These are phyloP conservation scores for Zaprionus gabonicus DNA, from an alignment of 1,140 invertebrate species.

Conservation along the genomic window DNA sequence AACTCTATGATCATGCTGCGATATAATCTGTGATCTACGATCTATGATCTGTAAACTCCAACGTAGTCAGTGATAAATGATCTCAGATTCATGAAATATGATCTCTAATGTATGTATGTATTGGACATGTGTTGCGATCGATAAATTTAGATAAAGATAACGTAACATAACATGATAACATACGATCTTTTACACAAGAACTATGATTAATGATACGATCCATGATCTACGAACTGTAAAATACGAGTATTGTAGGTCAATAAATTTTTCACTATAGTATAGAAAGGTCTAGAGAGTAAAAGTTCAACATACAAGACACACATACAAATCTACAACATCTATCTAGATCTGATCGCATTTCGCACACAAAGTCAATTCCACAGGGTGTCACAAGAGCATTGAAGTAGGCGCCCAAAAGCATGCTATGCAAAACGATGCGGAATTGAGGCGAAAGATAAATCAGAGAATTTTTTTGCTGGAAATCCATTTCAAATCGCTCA, in stretches of 20 bases:
- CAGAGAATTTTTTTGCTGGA: neutral
- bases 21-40: neutral
- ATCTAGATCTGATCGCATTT: neutral
- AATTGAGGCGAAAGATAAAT: slow-evolving; percentile 11
- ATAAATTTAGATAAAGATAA: no score
- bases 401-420: slow-evolving; percentile 10
- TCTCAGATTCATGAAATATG: neutral
- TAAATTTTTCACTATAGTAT: neutral
- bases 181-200: neutral
- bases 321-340: neutral
- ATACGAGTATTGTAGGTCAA: neutral
- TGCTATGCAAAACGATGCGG: slow-evolving; percentile 21
- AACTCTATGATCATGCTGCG: neutral
- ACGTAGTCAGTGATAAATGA: neutral
- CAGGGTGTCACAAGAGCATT: slow-evolving; percentile 5
- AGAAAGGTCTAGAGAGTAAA: neutral
- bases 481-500: neutral
- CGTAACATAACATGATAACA: no score
- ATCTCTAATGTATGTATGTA: neutral
- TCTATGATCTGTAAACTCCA: neutral
- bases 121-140: no score
- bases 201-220: neutral
- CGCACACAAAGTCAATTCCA: slow-evolving; percentile 20
- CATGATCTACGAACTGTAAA: neutral
- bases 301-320: neutral